Evolutionary conservation across 2,113 vertebrate species (phyloP).

Genomic region (Diadophis punctatus): DNA sequence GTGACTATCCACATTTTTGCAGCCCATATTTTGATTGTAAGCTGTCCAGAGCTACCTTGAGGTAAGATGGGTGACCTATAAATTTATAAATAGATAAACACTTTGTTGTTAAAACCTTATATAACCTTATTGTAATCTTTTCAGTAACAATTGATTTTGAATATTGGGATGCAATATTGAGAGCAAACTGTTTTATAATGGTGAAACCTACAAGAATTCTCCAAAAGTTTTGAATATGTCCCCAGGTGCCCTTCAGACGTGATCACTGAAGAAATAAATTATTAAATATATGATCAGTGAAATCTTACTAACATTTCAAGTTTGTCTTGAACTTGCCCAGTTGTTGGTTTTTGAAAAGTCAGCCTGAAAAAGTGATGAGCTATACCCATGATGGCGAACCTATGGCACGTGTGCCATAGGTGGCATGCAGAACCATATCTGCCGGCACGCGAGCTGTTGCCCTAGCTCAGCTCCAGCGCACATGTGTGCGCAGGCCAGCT

Average conservation of each 20-base stretch:
- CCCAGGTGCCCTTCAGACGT: neutral
- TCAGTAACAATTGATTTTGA: neutral
- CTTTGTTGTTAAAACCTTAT: neutral
- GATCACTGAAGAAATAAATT: neutral
- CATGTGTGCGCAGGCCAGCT: no score
- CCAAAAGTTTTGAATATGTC: neutral
- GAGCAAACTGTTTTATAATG: neutral
- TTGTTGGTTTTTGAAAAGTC: neutral
- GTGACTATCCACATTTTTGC: neutral
- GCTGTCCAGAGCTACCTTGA: neutral
- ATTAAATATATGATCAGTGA: neutral
- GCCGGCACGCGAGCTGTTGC: no score
- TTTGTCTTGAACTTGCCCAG: neutral
- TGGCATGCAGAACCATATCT: no score
- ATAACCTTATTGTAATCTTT: neutral
- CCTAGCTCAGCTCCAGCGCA: no score
- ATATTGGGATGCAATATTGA: neutral
- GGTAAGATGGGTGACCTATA: neutral
- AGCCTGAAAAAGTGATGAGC: neutral
- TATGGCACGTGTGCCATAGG: no score
- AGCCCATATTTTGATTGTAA: neutral
- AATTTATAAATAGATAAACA: neutral
- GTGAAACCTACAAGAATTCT: neutral
- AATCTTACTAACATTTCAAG: neutral
- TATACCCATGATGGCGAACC: no score